Percentiles rank a stretch among this genome's conserved stretches.
phyloP scores from a whole-genome alignment of 2,113 vertebrate species.

The Psilopsiagon aurifrons region DNA sequence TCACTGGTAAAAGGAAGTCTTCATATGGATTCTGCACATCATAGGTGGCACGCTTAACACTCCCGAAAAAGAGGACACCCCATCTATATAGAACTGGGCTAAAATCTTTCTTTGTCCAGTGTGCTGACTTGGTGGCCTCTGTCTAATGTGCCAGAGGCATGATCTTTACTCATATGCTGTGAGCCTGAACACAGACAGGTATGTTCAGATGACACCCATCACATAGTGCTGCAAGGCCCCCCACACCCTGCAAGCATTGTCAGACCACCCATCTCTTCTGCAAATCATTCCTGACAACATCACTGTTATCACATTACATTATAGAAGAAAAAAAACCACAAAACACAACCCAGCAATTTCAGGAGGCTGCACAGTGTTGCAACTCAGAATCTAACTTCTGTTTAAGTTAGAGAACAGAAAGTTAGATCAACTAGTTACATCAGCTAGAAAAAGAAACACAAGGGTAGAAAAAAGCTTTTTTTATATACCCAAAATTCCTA shows the following conservation, averaged over 20 bases:
- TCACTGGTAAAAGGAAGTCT: neutral
- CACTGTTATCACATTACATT: neutral
- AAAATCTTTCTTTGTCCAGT: neutral
- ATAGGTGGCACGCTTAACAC: neutral
- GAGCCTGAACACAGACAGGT: neutral
- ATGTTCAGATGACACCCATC: neutral
- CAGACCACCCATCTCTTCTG: neutral
- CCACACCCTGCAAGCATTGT: neutral
- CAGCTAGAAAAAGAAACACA: neutral
- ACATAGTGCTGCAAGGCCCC: neutral
- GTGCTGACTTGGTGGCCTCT: neutral
- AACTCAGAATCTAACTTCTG: neutral
- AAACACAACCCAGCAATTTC: neutral
- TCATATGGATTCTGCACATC: neutral
- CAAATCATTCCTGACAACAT: neutral
- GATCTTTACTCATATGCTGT: fast-evolving
- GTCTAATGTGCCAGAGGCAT: neutral
- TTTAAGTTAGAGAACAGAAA: neutral
- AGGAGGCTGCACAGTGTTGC: neutral
- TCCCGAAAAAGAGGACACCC: neutral
- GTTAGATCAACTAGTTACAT: neutral
- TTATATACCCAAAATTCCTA: slow-evolving; percentile 32
- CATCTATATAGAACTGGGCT: fast-evolving
- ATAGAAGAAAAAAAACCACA: neutral
- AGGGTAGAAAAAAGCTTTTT: neutral